Conservation (phyloP, 2,888 invertebrate genomes). For the Sarcophaga subvicina region DNA sequence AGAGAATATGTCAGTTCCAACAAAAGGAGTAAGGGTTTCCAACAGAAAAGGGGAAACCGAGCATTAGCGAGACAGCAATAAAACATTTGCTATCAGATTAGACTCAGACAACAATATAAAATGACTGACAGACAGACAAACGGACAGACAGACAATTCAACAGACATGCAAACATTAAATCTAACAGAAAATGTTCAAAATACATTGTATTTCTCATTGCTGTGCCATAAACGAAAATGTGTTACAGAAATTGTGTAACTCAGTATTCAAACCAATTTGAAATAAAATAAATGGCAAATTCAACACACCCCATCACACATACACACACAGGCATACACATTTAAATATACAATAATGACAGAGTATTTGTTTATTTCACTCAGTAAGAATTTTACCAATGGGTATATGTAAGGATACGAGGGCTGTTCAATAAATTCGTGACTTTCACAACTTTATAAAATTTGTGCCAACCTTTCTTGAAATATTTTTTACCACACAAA, state of each 20-base stretch:
- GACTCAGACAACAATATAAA: constrained; percentile 24
- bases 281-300: too few relatives aligned
- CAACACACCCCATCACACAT: too few relatives aligned
- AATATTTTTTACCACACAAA: too few relatives aligned
- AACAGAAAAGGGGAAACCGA: neutral
- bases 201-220: neutral
- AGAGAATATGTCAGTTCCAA: neutral
- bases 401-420: neutral
- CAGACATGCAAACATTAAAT: neutral
- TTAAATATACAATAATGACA: too few relatives aligned
- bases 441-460: too few relatives aligned
- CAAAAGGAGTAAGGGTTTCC: neutral
- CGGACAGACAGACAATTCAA: neutral
- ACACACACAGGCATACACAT: too few relatives aligned
- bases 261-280: too few relatives aligned
- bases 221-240: constrained; percentile 2
- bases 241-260: neutral
- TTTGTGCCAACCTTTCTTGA: too few relatives aligned
- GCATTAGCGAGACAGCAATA: constrained; percentile 11
- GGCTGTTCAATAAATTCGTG: neutral
- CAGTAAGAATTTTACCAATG: too few relatives aligned
- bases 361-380: too few relatives aligned
- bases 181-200: neutral
- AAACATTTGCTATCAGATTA: neutral
- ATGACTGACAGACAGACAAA: constrained; percentile 11